These are phyloP conservation scores for Chlorospingus flavigularis DNA, from an alignment of 2,797 vertebrate species.

Conservation along the genomic window DNA sequence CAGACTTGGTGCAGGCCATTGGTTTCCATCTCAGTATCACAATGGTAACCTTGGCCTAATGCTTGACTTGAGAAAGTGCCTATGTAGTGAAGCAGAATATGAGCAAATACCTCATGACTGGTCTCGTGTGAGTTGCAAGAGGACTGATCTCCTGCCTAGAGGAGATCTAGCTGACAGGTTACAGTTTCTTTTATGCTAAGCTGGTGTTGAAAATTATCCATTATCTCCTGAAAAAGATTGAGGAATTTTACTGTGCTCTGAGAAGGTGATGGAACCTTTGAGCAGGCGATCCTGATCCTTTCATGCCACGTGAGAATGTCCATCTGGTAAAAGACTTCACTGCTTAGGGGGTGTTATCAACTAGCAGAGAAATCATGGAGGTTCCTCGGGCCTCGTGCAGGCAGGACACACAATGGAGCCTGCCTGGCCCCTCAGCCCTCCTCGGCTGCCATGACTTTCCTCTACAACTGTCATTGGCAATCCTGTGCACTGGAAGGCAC, in stretches of 20 bases:
- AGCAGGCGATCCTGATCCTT: neutral
- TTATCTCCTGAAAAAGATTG: neutral
- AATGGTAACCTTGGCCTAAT: neutral
- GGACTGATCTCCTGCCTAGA: neutral
- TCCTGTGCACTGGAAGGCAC: neutral
- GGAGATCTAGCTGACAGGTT: neutral
- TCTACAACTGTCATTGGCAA: neutral
- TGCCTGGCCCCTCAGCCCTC: neutral
- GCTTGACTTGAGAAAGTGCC: neutral
- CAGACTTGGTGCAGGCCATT: neutral
- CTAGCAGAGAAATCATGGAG: neutral
- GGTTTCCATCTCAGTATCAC: neutral
- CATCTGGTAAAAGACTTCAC: neutral
- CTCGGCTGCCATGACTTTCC: neutral
- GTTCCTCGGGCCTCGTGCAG: neutral
- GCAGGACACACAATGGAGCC: neutral
- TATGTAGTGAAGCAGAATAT: neutral
- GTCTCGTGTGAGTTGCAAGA: fast-evolving
- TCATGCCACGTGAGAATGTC: neutral
- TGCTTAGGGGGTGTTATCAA: neutral
- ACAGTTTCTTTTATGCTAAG: neutral
- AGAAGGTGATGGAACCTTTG: neutral
- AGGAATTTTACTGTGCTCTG: neutral
- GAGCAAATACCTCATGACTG: neutral
- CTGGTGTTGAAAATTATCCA: neutral